These are phyloP conservation scores for Myripristis jacobus DNA, from an alignment of 2,797 vertebrate species.

Conservation along the genomic window DNA sequence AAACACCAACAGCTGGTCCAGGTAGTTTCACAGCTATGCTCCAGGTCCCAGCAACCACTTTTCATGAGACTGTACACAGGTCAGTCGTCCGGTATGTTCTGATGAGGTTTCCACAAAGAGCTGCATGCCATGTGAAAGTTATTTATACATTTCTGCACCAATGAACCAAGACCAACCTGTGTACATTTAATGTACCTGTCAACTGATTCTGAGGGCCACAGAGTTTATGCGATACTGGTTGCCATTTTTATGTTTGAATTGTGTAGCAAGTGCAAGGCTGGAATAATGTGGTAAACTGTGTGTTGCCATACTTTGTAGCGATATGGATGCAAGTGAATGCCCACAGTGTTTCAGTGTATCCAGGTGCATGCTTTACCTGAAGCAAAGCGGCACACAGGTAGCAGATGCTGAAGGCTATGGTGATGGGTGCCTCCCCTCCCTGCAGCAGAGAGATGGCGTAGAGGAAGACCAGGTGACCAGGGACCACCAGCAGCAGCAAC, in stretches of 20 bases:
- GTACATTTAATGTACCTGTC: not conserved
- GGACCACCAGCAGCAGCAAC: slow-evolving; percentile 91
- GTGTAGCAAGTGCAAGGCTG: too few species aligned
- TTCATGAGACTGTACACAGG: slow-evolving; percentile 30
- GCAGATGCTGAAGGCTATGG: slow-evolving; percentile 84
- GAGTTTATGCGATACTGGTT: slow-evolving; percentile 21
- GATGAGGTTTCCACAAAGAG: slow-evolving; percentile 34
- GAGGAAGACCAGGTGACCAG: slow-evolving; percentile 93
- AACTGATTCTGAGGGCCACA: not conserved
- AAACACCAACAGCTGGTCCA: slow-evolving; percentile 40
- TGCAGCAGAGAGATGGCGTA: slow-evolving; percentile 90
- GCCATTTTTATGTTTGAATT: too few species aligned
- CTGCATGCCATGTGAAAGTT: slow-evolving; percentile 16
- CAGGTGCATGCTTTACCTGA: slow-evolving; percentile 82
- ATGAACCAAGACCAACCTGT: too few species aligned
- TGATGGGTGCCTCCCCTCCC: slow-evolving; percentile 85
- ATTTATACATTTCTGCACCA: not conserved
- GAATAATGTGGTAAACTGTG: too few species aligned
- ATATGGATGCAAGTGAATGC: too few species aligned
- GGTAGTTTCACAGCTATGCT: slow-evolving; percentile 51
- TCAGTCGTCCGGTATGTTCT: slow-evolving; percentile 10
- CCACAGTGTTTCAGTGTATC: not conserved
- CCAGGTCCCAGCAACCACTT: slow-evolving; percentile 31
- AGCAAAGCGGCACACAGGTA: slow-evolving; percentile 90
- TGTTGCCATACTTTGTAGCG: too few species aligned